These are phyloP conservation scores for Minunthozetes semirufus DNA, from an alignment of 2,888 invertebrate genomes.

Conservation along the genomic window DNA sequence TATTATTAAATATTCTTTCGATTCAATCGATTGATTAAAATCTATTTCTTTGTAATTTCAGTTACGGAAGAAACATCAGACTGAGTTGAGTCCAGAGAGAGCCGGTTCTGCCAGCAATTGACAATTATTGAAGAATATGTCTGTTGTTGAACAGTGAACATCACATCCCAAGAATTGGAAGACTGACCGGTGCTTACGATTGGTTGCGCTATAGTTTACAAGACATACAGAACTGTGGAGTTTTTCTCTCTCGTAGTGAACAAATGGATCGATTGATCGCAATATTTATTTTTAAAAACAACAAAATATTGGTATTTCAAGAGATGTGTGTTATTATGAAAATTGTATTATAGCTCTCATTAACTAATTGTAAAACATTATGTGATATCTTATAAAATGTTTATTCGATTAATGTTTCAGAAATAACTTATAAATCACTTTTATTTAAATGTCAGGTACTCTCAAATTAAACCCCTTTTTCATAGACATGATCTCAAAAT, in stretches of 20 bases:
- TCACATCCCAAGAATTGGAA: neutral
- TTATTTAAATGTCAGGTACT: neutral
- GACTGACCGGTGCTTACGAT: constrained; percentile 15
- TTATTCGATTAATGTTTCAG: constrained; percentile 12
- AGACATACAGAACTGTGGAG: neutral
- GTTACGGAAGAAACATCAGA: constrained; percentile 41
- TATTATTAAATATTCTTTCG: neutral
- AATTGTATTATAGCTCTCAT: constrained; percentile 25
- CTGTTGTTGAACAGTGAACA: neutral
- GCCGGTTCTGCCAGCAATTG: constrained; percentile 42
- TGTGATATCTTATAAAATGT: constrained; percentile 18
- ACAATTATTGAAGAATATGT: neutral
- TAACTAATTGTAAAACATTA: constrained; percentile 24
- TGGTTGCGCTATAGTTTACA: neutral
- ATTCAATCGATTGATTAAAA: neutral
- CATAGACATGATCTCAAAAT: constrained; percentile 20
- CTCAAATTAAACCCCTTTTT: neutral
- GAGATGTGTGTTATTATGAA: constrained; percentile 7
- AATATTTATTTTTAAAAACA: constrained; percentile 26
- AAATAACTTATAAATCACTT: neutral
- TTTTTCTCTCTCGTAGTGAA: neutral
- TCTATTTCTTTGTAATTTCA: constrained; percentile 30
- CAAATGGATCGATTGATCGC: constrained; percentile 11
- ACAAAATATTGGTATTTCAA: constrained; percentile 1
- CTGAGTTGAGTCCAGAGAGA: constrained; percentile 41